phyloP scores from a whole-genome alignment of 2,797 vertebrate species.

The Darevskia mixta region DNA sequence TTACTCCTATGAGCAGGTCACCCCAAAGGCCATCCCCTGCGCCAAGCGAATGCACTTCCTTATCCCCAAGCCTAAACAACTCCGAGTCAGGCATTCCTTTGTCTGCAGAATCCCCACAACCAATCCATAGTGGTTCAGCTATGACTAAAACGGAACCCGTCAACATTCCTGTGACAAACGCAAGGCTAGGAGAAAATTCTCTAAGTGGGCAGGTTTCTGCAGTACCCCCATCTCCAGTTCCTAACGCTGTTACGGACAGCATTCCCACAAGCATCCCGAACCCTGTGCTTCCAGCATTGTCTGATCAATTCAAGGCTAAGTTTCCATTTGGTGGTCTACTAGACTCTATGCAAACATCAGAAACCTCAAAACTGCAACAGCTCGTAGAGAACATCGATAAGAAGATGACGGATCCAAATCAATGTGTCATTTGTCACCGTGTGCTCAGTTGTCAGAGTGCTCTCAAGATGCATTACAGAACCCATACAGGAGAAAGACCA shows the following conservation, averaged over 20 bases:
- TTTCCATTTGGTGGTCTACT: slow-evolving; percentile 98
- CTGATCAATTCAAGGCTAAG: slow-evolving; percentile 96
- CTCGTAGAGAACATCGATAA: slow-evolving; percentile 99
- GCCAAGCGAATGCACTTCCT: slow-evolving; percentile 94
- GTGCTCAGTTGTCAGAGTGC: slow-evolving; percentile 99
- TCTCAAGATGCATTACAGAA: slow-evolving; percentile 99
- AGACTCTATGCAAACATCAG: slow-evolving; percentile 99
- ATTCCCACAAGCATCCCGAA: slow-evolving; percentile 84
- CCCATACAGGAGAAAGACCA: slow-evolving; percentile 97
- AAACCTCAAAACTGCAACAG: slow-evolving; percentile 99
- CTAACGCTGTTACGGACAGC: slow-evolving; percentile 79
- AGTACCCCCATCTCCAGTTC: slow-evolving; percentile 72
- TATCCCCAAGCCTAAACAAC: slow-evolving; percentile 91
- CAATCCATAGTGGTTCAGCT: slow-evolving; percentile 70
- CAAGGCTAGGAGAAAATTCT: slow-evolving; percentile 85
- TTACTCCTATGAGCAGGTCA: slow-evolving; percentile 93
- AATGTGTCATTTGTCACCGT: slow-evolving; percentile 98
- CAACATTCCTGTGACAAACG: slow-evolving; percentile 83
- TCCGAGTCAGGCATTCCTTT: slow-evolving; percentile 83
- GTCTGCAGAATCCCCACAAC: slow-evolving; percentile 88
- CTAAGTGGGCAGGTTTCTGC: slow-evolving; percentile 81
- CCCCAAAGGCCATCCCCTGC: slow-evolving; percentile 95
- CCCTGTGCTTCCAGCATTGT: slow-evolving; percentile 89
- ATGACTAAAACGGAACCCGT: slow-evolving; percentile 88
- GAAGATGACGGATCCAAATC: slow-evolving; percentile 99